Conservation (phyloP, 1,140 invertebrate species). For the Babylonia areolata region DNA sequence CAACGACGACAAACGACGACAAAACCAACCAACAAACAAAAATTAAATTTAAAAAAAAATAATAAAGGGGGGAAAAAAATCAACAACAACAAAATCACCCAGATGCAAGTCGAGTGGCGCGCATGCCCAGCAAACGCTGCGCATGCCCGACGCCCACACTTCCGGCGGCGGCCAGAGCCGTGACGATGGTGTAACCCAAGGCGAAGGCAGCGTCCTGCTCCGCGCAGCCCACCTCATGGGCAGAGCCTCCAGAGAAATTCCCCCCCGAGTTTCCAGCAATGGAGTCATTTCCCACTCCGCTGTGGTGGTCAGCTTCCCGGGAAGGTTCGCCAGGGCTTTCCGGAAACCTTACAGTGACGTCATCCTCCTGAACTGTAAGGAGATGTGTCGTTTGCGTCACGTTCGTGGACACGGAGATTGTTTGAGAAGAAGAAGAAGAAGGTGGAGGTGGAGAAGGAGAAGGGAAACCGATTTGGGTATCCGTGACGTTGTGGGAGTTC, state of each 20-base stretch:
- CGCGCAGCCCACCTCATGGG: not conserved
- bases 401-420: too few relatives aligned
- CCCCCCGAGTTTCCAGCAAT: not conserved
- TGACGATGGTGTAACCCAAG: constrained; percentile 2
- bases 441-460: too few relatives aligned
- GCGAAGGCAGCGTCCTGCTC: not conserved
- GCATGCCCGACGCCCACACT: not conserved
- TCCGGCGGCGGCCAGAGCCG: not conserved
- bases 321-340: not conserved
- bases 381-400: not conserved
- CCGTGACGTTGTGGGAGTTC: too few relatives aligned
- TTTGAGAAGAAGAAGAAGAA: too few relatives aligned
- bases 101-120: not conserved
- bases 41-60: too few relatives aligned
- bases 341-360: not conserved
- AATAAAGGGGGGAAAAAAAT: too few relatives aligned
- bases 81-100: too few relatives aligned
- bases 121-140: not conserved
- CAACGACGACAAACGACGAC: too few relatives aligned
- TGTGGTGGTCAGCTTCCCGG: not conserved
- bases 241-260: not conserved
- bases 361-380: not conserved
- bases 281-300: not conserved
- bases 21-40: too few relatives aligned
- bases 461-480: too few relatives aligned